Base-by-base conservation (phyloP, 2,797 vertebrate species). In the Sitta carolinensis region DNA sequence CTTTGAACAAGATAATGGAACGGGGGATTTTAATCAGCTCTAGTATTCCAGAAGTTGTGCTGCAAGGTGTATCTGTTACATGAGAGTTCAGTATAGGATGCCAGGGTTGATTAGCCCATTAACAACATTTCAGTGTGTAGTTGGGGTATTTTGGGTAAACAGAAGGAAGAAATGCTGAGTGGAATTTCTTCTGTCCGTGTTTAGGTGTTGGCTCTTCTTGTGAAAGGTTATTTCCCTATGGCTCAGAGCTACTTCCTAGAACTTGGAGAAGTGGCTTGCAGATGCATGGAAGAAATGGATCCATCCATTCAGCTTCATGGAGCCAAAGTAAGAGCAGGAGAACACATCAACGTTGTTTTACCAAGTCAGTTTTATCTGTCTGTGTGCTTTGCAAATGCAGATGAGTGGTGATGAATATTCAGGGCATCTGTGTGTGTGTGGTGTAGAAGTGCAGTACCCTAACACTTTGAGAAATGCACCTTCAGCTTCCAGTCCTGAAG, bases 291-390 rank as follows among this genome's bases (percentile, higher is more conserved):
- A 29, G 99, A 99, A 96, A 96, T 95, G 4, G 99, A 99, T 80
- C 97, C 98, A 3, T 99, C 99, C 34, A 97, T 99, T 83, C 99
- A 99, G 84, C 98, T 99, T 52, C 99, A 99, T 5, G 99, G 99
- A 83, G 97, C 99, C 77, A 99, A 99, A 98, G 99, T 99, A 98
- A 96, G 96, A 88, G 55, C 57, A 50, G 3, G 3, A 54, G 48
- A 16, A 85, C 54, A 72, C n/a, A 2, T 26, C 40, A 23, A 0
- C 1, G 0, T 7, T 16, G 26, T 89, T 75, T 73, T 45, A 23
- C 32, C 21, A 18, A n/a, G n/a, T 55, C 13, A 13, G 1, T 78
- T 91, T 62, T 84, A 17, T 27, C 66, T 64, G 1, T 64, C 38
- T 12, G 29, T 25, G 30, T 66, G 59, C 55, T 70, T 79, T 63